Base-by-base conservation (phyloP, 2,113 vertebrate genomes). In the Labeo catla region DNA sequence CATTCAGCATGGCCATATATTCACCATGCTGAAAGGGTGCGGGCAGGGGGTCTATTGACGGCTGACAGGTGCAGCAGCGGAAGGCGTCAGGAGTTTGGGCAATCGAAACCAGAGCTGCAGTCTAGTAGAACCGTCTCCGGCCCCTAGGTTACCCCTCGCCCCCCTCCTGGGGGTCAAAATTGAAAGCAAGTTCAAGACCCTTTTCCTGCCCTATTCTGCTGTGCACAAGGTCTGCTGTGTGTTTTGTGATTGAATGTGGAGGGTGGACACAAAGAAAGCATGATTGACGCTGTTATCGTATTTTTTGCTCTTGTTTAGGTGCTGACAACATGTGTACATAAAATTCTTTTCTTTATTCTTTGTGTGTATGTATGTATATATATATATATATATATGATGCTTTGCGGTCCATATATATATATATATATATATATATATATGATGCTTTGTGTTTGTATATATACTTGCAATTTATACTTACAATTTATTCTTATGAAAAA, bases 21-120 rank as follows among this genome's bases (percentile, higher is more conserved):
- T 96, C 92, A 95, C 90, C 92, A 93, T 91, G 96, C 95, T 97
- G 97, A 97, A 97, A 96, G 95, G 93, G 94, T 92, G 91, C 93
- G 94, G 91, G 91, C 91, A 93, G 96, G 96, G 95, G 96, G 95
- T 93, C 95, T 95, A 93, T 92, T 97, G 96, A 96, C 91, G 88
- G 94, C 94, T 95, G 94, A 94, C 96, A 98, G 96, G 96, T 97
- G 96, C 93, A 94, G 92, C 70, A 91, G 92, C 93, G 89, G 94
- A 95, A 93, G 94, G 94, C 91, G 93, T 94, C 91, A 91, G 89
- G 89, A 89, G 90, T 93, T 87, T 88, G 87, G 86, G 61, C 92
- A 94, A 93, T 92, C 89, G 93, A 95, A 95, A 95, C 89, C 92
- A 91, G 92, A 94, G 93, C 92, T 87, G 90, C 90, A 89, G 91